Evolutionary conservation across 2,797 vertebrate species (phyloP).

Genomic region (Malacoctenus gilli): DNA sequence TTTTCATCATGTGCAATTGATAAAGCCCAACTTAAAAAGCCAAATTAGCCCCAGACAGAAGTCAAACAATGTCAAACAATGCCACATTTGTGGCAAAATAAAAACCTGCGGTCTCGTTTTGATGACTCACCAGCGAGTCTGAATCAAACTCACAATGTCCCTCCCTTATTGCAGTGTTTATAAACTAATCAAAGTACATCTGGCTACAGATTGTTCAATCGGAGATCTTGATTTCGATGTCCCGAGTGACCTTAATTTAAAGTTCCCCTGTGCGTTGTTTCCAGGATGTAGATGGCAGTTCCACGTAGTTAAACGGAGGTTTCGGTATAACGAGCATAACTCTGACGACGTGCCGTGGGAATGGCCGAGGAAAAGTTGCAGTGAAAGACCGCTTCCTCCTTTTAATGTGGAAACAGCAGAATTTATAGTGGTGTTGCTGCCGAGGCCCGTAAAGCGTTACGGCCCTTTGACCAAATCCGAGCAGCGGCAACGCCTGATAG

Average conservation of each 20-base stretch:
- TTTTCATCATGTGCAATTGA: too few relatives aligned
- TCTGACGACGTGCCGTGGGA: conserved; percentile 6
- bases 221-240: conserved; percentile 9
- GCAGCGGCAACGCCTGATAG: conserved; percentile 16
- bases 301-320: neutral
- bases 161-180: neutral
- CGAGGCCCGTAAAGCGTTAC: conserved; percentile 3
- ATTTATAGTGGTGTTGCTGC: conserved; percentile 35
- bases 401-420: conserved; percentile 49
- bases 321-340: neutral
- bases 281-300: neutral
- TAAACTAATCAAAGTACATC: neutral
- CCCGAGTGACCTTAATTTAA: conserved; percentile 9
- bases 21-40: too few relatives aligned
- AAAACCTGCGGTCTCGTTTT: too few relatives aligned
- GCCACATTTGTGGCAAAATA: too few relatives aligned
- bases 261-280: conserved; percentile 14
- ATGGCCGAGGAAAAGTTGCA: conserved; percentile 15
- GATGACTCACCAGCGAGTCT: neutral
- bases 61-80: too few relatives aligned
- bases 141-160: conserved; percentile 16
- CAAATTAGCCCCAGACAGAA: too few relatives aligned
- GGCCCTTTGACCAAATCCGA: conserved; percentile 27
- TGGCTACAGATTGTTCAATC: neutral
- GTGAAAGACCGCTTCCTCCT: conserved; percentile 31